phyloP scores from a whole-genome alignment of 2,113 vertebrate genomes.

The Rhinolophus ferrumequinum region DNA sequence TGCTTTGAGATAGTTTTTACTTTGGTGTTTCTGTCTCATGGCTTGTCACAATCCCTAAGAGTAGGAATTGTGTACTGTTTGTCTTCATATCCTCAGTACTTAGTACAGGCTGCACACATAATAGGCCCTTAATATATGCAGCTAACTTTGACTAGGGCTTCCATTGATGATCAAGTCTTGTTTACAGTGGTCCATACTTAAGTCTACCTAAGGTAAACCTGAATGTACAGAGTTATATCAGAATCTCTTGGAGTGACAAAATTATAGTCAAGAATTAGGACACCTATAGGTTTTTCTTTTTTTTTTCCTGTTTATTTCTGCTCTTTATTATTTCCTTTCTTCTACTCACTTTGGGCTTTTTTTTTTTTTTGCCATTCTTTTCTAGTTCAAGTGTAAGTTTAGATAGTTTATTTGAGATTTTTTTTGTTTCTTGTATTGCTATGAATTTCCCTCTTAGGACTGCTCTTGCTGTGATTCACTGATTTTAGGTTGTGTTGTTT shows the following conservation, averaged over 20 bases:
- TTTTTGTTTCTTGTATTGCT: too few relatives aligned
- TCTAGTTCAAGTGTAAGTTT: too few relatives aligned
- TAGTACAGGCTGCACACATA: not conserved
- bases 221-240: not conserved
- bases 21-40: not conserved
- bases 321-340: too few relatives aligned
- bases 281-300: not conserved
- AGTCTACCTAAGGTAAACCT: not conserved
- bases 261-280: not conserved
- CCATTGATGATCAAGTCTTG: not conserved
- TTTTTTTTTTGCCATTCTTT: too few relatives aligned
- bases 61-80: not conserved
- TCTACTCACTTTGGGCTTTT: too few relatives aligned
- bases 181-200: not conserved
- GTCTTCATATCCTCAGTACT: not conserved
- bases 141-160: not conserved
- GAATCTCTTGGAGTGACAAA: not conserved
- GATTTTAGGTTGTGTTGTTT: too few relatives aligned
- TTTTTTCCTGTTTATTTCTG: too few relatives aligned
- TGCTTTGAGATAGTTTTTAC: too few relatives aligned
- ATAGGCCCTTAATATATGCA: not conserved
- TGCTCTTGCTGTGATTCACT: too few relatives aligned
- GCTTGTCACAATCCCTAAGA: not conserved
- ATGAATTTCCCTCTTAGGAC: too few relatives aligned
- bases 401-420: too few relatives aligned